Evolutionary conservation across 2,888 invertebrate species (phyloP), one percentile per base, ranked within the genome.

Genomic region (Brachyopa scutellaris): DNA sequence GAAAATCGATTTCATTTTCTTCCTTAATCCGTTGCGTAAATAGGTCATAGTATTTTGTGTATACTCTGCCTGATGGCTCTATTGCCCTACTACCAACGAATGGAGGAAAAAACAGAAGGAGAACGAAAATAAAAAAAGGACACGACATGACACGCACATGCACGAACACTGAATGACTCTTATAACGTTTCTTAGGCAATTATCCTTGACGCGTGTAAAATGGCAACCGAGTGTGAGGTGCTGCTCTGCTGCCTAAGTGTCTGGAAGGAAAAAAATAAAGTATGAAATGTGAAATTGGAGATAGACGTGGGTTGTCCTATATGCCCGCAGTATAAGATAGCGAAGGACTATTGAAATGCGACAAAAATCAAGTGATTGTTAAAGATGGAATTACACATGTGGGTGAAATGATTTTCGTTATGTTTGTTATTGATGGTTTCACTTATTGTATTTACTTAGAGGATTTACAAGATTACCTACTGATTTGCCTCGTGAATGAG

Each of bases 1-100:
- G 38, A 73, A 79, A 79, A 79, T 79, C 79, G 79, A 79, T 79
- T 79, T 67, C 33, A 47, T 67, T 55, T 67, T 45, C 66, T 57
- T 79, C 51, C 66, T 53, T 40, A 67, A 73, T 73, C 47, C 61
- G 23, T 42, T 29, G 67, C 74, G 40, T 67, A 79, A 79, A 73
- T 79, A 79, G 79, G 79, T 79, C 79, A 79, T 73, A 79, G 67
- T 61, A 73, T 74, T 66, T 61, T 79, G 73, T 79, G 72, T 73
- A 26, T 57, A 73, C 78, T 79, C 73, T 59, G 66, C 66, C n/a
- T 66, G 59, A 79, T 74, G 61, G 79, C 73, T 67, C 55, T 67
- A 79, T 79, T 79, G 73, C 73, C 67, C 73, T 61, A 73, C 74
- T 67, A 61, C 64, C n/a, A 51, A 15, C 8, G 8, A 29, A 21